A percentile compares a stretch with the other conserved stretches of the same genome.
phyloP scores from a whole-genome alignment of 2,113 vertebrate species.

The Silurus glanis region DNA sequence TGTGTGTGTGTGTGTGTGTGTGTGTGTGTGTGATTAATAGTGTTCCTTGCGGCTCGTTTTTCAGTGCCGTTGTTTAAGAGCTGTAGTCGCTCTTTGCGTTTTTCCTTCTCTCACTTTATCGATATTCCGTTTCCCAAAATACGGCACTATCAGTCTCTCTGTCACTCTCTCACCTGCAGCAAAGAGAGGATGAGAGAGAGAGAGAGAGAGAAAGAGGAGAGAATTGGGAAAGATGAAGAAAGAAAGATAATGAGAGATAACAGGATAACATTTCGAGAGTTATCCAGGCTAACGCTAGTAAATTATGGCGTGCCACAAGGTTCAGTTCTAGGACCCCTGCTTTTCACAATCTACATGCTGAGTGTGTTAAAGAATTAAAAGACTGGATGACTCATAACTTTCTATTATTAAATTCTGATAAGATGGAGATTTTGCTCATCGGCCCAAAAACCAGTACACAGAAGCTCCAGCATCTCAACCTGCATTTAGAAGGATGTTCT shows the following conservation, averaged over 20 bases:
- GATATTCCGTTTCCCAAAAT: constrained; percentile 65
- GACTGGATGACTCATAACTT: too few relatives aligned
- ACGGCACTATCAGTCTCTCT: constrained; percentile 56
- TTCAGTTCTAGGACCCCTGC: too few relatives aligned
- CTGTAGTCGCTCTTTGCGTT: constrained; percentile 45
- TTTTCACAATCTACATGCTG: too few relatives aligned
- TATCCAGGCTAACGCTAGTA: too few relatives aligned
- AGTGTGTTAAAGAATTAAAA: too few relatives aligned
- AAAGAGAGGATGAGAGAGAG: not conserved
- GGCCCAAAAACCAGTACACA: too few relatives aligned
- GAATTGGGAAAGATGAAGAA: not conserved
- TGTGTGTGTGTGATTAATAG: constrained; percentile 54
- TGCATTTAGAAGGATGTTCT: too few relatives aligned
- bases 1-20: not conserved
- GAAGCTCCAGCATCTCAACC: too few relatives aligned
- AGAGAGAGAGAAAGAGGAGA: not conserved
- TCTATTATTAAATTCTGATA: too few relatives aligned
- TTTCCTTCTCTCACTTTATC: constrained; percentile 58
- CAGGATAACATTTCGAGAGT: too few relatives aligned
- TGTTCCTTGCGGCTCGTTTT: constrained; percentile 53
- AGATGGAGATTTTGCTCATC: too few relatives aligned
- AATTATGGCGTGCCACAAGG: too few relatives aligned
- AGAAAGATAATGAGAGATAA: not conserved
- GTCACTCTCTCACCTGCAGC: constrained; percentile 39
- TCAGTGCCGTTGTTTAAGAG: constrained; percentile 54